Evolutionary conservation across 23 tunicate species (phyloP).

Genomic region (Trididemnum clinides): DNA sequence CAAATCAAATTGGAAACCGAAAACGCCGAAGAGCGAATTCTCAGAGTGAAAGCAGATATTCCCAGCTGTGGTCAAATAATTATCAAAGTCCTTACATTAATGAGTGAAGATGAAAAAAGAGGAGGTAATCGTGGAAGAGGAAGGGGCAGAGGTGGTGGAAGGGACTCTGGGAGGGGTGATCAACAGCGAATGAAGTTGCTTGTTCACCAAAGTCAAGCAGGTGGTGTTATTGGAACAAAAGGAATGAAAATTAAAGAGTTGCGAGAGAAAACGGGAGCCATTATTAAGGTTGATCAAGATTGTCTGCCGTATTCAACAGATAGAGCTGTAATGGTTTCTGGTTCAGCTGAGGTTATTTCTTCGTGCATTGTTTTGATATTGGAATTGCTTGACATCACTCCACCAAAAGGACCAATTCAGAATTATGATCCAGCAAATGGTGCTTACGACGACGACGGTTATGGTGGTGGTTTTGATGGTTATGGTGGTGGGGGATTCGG

Average conservation of each 20-base stretch:
- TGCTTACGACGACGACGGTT: conserved; percentile 27
- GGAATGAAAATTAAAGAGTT: conserved; percentile 89
- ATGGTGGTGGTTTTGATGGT: conserved; percentile 44
- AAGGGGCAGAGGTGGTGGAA: conserved; percentile 11
- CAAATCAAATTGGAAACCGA: conserved; percentile 83
- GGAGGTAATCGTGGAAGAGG: conserved; percentile 23
- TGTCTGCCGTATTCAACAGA: conserved; percentile 83
- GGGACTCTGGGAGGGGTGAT: conserved; percentile 15
- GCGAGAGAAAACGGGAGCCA: conserved; percentile 88
- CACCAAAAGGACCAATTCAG: conserved; percentile 84
- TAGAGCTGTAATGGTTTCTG: conserved; percentile 71
- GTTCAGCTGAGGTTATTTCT: conserved; percentile 79
- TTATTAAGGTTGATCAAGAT: conserved; percentile 81
- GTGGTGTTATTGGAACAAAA: conserved; percentile 80
- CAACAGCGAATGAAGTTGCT: conserved; percentile 58
- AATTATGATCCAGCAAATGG: conserved; percentile 65
- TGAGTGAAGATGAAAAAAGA: conserved; percentile 26
- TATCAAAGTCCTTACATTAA: conserved; percentile 49
- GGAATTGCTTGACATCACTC: conserved; percentile 73
- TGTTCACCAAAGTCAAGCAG: conserved; percentile 94
- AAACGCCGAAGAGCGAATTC: conserved; percentile 72
- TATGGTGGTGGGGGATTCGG: conserved; percentile 54
- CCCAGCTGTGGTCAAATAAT: conserved; percentile 88
- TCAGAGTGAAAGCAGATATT: conserved; percentile 64
- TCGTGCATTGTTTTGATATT: conserved; percentile 80